phyloP scores from a whole-genome alignment of 1,140 invertebrate genomes.

The Nymphalis io region DNA sequence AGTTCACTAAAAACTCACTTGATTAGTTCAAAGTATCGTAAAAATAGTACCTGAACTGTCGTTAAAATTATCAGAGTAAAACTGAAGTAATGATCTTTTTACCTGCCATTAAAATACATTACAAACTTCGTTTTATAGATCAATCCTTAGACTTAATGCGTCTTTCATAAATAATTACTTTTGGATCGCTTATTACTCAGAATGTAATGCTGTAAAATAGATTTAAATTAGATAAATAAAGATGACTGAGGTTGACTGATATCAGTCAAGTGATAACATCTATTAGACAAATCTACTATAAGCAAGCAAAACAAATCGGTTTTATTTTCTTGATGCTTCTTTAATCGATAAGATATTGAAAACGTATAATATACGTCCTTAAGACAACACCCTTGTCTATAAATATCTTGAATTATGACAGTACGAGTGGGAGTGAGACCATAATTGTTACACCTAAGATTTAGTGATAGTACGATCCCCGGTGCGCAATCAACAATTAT shows the following conservation, averaged over 20 bases:
- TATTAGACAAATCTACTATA: too few species aligned
- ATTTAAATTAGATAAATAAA: not conserved
- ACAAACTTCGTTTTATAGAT: conserved; percentile 15
- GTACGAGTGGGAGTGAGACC: conserved; percentile 5
- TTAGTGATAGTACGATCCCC: conserved; percentile 27
- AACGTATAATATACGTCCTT: not conserved
- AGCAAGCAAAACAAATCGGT: too few species aligned
- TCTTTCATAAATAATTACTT: conserved; percentile 2
- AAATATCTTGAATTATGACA: conserved; percentile 20
- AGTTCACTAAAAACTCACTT: not conserved
- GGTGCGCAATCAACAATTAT: conserved; percentile 69
- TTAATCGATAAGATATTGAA: not conserved
- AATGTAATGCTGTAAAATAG: not conserved
- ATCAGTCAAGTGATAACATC: too few species aligned
- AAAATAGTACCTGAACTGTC: conserved; percentile 28
- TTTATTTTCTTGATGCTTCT: too few species aligned
- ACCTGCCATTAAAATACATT: conserved; percentile 38
- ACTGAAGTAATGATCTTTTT: conserved; percentile 30
- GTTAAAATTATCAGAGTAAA: conserved; percentile 40
- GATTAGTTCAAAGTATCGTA: conserved; percentile 31
- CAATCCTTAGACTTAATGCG: conserved; percentile 12
- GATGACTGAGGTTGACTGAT: too few species aligned
- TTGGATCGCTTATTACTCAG: not conserved
- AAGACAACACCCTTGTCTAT: not conserved
- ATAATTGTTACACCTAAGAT: conserved; percentile 24